Base-by-base conservation (phyloP, 2,113 vertebrate species). In the Bufo bufo region DNA sequence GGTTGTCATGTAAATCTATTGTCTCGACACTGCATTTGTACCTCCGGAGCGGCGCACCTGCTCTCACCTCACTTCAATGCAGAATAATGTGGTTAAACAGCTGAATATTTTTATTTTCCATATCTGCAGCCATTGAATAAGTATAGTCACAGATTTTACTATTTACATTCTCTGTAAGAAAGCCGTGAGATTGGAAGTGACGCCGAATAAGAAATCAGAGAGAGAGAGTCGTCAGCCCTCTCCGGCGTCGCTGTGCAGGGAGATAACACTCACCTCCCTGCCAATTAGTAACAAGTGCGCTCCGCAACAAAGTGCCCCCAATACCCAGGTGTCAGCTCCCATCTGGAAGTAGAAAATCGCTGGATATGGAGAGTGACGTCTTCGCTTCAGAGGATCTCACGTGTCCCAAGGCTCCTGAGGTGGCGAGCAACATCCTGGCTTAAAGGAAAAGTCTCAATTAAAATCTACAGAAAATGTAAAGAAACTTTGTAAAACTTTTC, bases 101-200 rank as follows among this genome's bases (percentile, higher is more conserved):
- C 79, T 61, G 56, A 58, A 81, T 45, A 75, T 75, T 75, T 45
- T 19, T 49, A 50, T 82, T 47, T 82, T 63, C 59, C 45, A 63
- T 65, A 19, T 82, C 49, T 82, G 61, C n/a, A 19, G 56, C 80
- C 33, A 49, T 75, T 20, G 72, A 82, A 82, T 65, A 49, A 69
- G 69, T 83, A 69, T 83, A 61, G 19, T 83, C 81, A 82, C 80
- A 83, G 81, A 83, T 50, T 50, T 65, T 52, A 49, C 61, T 83
- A 83, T 83, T 83, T 83, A 83, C 81, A 83, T 83, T 83, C 61
- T 50, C 81, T 61, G 61, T 81, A 81, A 81, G 33, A 80, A 81
- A 81, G 79, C 79, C 69, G 81, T 16, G 63, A 83, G 16, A 23
- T 83, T 69, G 81, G 3, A 82, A 23, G 9, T 49, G 43, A 82